A percentile compares a stretch with the other conserved stretches of the same genome.
These are phyloP conservation scores for Papilio aristodemus DNA, from an alignment of 1,140 invertebrate species.

Conservation along the genomic window DNA sequence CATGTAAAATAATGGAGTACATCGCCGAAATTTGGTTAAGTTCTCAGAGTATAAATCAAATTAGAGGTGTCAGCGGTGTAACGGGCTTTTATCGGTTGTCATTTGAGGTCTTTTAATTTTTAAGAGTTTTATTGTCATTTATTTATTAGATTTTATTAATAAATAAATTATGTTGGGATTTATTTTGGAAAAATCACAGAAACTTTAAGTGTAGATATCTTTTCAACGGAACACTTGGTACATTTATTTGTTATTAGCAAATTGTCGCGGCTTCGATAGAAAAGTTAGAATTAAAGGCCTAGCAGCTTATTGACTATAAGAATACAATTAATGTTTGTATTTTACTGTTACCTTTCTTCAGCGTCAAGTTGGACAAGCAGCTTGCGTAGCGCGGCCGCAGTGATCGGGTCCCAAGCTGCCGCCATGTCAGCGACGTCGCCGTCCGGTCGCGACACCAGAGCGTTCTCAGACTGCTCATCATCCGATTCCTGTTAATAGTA, in stretches of 20 bases:
- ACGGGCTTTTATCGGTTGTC: neutral
- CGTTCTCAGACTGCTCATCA: conserved; percentile 63
- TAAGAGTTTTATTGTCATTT: too few relatives aligned
- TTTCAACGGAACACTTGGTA: too few relatives aligned
- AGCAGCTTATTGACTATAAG: too few relatives aligned
- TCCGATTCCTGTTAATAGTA: conserved; percentile 52
- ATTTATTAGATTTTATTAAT: too few relatives aligned
- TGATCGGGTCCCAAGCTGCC: conserved; percentile 58
- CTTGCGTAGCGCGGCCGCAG: conserved; percentile 63
- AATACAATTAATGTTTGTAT: too few relatives aligned
- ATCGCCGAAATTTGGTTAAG: neutral
- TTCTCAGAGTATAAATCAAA: neutral
- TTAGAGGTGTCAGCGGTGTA: conserved; percentile 4
- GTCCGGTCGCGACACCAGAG: conserved; percentile 52
- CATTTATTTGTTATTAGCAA: too few relatives aligned
- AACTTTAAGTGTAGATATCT: too few relatives aligned
- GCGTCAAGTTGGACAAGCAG: conserved; percentile 64
- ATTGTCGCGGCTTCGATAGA: too few relatives aligned
- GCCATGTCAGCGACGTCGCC: conserved; percentile 47
- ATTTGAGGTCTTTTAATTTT: conserved; percentile 1
- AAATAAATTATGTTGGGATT: too few relatives aligned
- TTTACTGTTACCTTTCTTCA: conserved; percentile 60
- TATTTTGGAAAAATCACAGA: too few relatives aligned
- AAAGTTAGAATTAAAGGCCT: too few relatives aligned
- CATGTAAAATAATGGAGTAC: too few relatives aligned